These are phyloP conservation scores for Drosophila eugracilis DNA, from an alignment of 1,140 invertebrate genomes.

Conservation along the genomic window DNA sequence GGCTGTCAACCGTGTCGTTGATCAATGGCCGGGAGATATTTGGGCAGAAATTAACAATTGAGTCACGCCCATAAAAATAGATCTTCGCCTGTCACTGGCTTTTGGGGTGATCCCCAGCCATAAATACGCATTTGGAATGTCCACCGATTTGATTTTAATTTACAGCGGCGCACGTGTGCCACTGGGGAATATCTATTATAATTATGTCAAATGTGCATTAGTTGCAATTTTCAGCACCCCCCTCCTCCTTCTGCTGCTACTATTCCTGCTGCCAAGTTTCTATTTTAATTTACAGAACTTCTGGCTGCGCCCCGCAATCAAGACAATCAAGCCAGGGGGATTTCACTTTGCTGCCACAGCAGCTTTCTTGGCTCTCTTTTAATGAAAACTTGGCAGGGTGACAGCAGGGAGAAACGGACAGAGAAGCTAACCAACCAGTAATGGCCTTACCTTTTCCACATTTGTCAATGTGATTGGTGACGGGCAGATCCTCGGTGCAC, in stretches of 20 bases:
- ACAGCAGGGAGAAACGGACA: constrained; percentile 30
- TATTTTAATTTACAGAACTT: constrained; percentile 64
- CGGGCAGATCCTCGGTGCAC: constrained; percentile 89
- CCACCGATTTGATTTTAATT: constrained; percentile 65
- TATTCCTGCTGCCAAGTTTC: constrained; percentile 46
- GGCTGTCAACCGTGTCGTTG: constrained; percentile 8
- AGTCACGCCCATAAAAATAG: constrained; percentile 35
- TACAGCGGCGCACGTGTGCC: constrained; percentile 32
- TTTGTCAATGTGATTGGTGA: constrained; percentile 93
- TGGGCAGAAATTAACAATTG: not conserved
- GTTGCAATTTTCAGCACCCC: constrained; percentile 1
- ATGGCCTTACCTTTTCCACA: constrained; percentile 90
- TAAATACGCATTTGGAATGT: constrained; percentile 52
- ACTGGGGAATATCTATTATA: constrained; percentile 49
- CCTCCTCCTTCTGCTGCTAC: no score
- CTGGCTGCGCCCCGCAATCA: constrained; percentile 51
- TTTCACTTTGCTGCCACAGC: constrained; percentile 57
- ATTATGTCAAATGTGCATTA: constrained; percentile 67
- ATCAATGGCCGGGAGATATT: constrained; percentile 12
- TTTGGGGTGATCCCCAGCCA: not conserved
- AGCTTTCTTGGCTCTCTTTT: constrained; percentile 40
- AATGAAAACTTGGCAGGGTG: constrained; percentile 79
- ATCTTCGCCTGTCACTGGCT: constrained; percentile 13
- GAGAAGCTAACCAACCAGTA: not conserved
- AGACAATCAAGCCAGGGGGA: constrained; percentile 36